A percentile compares a stretch with the other conserved stretches of the same genome.
Evolutionary conservation across 2,888 invertebrate species (phyloP).

Genomic region (Pheosia tremula): DNA sequence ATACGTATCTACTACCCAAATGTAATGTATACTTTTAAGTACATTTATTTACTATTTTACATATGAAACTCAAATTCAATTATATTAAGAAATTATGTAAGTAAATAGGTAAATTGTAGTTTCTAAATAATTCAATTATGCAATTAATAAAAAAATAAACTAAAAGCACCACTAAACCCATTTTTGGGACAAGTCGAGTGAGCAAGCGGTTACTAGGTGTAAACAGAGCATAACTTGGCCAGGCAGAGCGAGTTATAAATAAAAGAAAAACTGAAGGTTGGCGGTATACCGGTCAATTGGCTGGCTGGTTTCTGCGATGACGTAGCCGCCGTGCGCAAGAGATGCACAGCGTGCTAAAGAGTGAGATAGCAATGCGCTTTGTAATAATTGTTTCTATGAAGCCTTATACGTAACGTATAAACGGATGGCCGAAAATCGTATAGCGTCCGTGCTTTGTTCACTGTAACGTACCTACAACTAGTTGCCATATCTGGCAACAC

Average conservation of each 20-base stretch:
- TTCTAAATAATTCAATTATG: too few species aligned
- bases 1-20: too few species aligned
- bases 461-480: conserved; percentile 48
- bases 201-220: conserved; percentile 16
- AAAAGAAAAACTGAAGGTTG: conserved; percentile 84
- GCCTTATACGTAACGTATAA: conserved; percentile 76
- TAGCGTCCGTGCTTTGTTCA: conserved; percentile 76
- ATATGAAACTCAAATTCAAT: too few species aligned
- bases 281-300: conserved; percentile 84
- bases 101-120: too few species aligned
- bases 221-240: conserved; percentile 77
- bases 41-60: too few species aligned
- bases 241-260: conserved; percentile 81
- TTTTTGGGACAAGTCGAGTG: background rate
- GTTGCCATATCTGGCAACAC: conserved; percentile 56
- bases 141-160: too few species aligned
- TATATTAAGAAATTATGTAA: too few species aligned
- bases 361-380: conserved; percentile 54
- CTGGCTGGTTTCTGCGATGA: conserved; percentile 83
- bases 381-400: conserved; percentile 76
- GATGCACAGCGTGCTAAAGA: conserved; percentile 49
- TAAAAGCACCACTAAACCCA: background rate
- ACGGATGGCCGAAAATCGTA: conserved; percentile 78
- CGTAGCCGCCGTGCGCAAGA: conserved; percentile 65
- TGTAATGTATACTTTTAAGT: too few species aligned